Percentiles rank a stretch among this genome's conserved stretches.
phyloP scores from a whole-genome alignment of 1,140 invertebrate species.

The Ceratina australensis region DNA sequence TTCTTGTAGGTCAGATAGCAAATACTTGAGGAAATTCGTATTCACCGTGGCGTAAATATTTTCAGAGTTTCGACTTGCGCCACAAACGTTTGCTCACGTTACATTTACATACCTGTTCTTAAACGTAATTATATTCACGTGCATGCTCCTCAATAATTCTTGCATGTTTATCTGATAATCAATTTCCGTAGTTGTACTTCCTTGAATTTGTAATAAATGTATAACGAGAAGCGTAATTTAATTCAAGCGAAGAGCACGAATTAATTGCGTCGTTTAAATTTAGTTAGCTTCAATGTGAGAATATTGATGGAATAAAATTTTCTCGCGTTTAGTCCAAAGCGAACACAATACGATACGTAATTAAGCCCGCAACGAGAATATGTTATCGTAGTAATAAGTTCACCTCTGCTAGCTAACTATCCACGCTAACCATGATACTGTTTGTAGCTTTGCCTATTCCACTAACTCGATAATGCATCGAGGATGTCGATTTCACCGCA shows the following conservation, averaged over 20 bases:
- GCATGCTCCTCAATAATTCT: background rate
- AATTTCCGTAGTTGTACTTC: background rate
- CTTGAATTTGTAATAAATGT: background rate
- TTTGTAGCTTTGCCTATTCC: background rate
- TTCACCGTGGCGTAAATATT: background rate
- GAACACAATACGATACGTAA: background rate
- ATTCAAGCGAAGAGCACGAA: too few species aligned
- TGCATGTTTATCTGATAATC: background rate
- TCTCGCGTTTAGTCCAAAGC: too few species aligned
- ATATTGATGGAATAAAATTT: background rate
- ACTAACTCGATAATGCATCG: background rate
- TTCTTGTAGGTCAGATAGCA: background rate
- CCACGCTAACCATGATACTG: background rate
- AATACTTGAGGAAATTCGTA: background rate
- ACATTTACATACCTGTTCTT: background rate
- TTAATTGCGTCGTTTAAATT: too few species aligned
- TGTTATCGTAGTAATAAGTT: background rate
- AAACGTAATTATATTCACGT: background rate
- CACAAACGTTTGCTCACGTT: background rate
- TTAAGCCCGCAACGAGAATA: too few species aligned
- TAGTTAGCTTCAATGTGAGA: background rate
- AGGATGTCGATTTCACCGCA: background rate
- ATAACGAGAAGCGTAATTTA: too few species aligned
- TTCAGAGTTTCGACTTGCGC: background rate
- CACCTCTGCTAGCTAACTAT: too few species aligned